Percentiles rank a stretch among this genome's conserved stretches.
Evolutionary conservation across 2,113 vertebrate species (phyloP).

Genomic region (Ancistrus triradiatus): DNA sequence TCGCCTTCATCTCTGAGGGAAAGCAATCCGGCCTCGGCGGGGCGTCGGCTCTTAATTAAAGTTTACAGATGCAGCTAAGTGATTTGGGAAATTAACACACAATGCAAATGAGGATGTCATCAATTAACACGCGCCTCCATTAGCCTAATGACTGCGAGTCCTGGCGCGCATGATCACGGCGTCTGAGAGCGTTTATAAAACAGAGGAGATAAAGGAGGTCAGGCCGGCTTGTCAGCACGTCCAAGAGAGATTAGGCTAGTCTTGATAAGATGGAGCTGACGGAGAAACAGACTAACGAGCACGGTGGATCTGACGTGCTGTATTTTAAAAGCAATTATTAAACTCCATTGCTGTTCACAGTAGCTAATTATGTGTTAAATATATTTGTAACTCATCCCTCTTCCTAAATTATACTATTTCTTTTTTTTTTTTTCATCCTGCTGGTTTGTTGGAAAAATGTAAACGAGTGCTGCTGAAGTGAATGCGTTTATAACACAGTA

Average conservation of each 20-base stretch:
- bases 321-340: too few relatives aligned
- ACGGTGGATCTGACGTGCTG: too few relatives aligned
- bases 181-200: slow-evolving; percentile 59
- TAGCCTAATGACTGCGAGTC: slow-evolving; percentile 66
- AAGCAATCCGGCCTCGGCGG: slow-evolving; percentile 47
- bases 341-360: too few relatives aligned
- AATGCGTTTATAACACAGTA: too few relatives aligned
- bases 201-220: slow-evolving; percentile 52
- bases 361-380: too few relatives aligned
- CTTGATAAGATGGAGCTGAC: slow-evolving; percentile 9
- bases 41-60: slow-evolving; percentile 58
- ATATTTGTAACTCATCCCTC: too few relatives aligned
- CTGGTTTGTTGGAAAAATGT: too few relatives aligned
- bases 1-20: slow-evolving; percentile 39
- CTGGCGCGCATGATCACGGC: slow-evolving; percentile 54
- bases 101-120: slow-evolving; percentile 68
- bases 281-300: not conserved
- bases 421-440: too few relatives aligned
- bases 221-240: slow-evolving; percentile 50
- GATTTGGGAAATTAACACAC: slow-evolving; percentile 67
- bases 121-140: slow-evolving; percentile 70
- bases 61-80: slow-evolving; percentile 57
- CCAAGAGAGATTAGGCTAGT: not conserved
- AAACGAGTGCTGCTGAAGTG: too few relatives aligned
- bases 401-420: too few relatives aligned